phyloP scores from a whole-genome alignment of 2,888 invertebrate species.

The Tyria jacobaeae region DNA sequence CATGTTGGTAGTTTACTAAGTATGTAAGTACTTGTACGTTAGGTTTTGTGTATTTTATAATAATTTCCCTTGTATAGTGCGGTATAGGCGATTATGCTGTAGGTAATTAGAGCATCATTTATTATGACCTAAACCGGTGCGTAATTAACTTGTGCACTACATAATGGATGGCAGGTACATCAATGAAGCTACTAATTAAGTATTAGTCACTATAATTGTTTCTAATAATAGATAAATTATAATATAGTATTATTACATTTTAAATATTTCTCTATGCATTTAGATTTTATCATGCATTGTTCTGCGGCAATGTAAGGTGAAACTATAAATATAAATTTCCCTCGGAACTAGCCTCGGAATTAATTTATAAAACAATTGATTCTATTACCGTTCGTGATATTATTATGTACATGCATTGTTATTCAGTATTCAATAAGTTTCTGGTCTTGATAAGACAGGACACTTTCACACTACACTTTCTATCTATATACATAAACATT shows the following conservation, averaged over 20 bases:
- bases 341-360: too few relatives aligned
- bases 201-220: too few relatives aligned
- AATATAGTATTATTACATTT: too few relatives aligned
- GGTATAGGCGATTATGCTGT: not conserved
- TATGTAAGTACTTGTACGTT: too few relatives aligned
- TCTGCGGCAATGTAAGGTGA: not conserved
- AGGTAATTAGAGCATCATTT: not conserved
- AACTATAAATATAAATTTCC: too few relatives aligned
- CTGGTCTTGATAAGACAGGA: not conserved
- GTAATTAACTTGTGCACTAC: not conserved
- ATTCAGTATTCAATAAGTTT: not conserved
- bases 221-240: too few relatives aligned
- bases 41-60: not conserved
- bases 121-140: not conserved
- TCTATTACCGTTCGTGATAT: not conserved
- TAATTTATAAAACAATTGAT: not conserved
- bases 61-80: not conserved
- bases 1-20: too few relatives aligned
- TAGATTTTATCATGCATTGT: not conserved
- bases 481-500: not conserved
- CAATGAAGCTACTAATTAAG: too few relatives aligned
- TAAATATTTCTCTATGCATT: not conserved
- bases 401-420: not conserved
- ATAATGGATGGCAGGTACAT: too few relatives aligned
- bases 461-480: not conserved